Base-by-base conservation (phyloP, 1,140 invertebrate genomes). In the Acromyrmex charruanus region DNA sequence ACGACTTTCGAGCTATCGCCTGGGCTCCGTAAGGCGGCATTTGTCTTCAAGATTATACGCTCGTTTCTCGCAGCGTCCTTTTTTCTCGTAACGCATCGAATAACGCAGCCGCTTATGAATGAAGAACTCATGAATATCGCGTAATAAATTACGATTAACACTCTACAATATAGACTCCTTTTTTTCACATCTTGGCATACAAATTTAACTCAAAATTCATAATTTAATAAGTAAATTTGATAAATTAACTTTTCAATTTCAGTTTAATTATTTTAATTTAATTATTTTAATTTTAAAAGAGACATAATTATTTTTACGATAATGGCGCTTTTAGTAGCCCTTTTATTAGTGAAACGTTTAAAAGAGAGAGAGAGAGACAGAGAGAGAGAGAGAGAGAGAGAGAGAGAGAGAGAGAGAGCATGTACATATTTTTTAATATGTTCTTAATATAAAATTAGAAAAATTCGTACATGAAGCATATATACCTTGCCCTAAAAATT, bases 1-100 rank as follows among this genome's bases (percentile, higher is more conserved):
- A 84, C 80, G 80, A 84, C 80, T 84, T 74, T 84, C 80, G 80
- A 84, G 80, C 55, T 84, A 84, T 84, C 80, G 80, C 69, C n/a
- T 35, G 55, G 28, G 69, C 69, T 55, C 35, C 55, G 58, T 84
- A 84, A 84, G 80, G 51, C 55, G 28, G 39, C 80, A 74, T 84
- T 84, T 75, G 80, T 84, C 69, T 84, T 84, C 80, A 31, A 84
- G 80, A 84, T 84, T 84, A 84, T 75, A 75, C 80, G 69, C 69
- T 84, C 80, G 69, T 84, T 84, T 84, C 58, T 82, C 68, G 53
- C 25, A 59, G 72, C 53, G 55, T 49, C 68, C 28, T 74, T 53
- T 66, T 82, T 84, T 25, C 21, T 7, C 2, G 4, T 61, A 61
- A 59, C 25, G 21, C 55, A 84, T 75, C 69, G 44, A 75, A 84